Evolutionary conservation across 2,888 invertebrate species (phyloP), one percentile per base, ranked within the genome.

Genomic region (Phlogophora meticulosa): DNA sequence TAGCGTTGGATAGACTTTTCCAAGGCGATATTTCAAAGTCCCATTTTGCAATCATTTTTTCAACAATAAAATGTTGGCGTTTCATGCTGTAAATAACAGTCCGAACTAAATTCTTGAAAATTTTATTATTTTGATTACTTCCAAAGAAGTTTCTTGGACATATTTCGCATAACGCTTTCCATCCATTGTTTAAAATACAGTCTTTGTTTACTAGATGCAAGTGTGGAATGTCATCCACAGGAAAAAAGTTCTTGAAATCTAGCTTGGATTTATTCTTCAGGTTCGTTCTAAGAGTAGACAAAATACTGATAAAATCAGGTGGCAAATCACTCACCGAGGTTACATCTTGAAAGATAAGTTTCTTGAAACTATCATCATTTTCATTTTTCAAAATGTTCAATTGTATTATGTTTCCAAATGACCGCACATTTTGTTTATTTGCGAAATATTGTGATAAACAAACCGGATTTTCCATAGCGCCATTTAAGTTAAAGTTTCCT

Each of bases 371-470:
- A 9, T 72, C 51, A 15, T 72, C 45, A 40, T 85, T 84, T 56
- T 82, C 81, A 53, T 82, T 80, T 76, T 87, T 91, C n/a, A 91
- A 72, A 71, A 87, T 75, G 66, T 86, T 88, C 28, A 78, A 67
- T 79, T 90, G 89, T 22, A 93, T 45, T 76, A 93, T 78, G 81
- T 93, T 93, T 59, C 79, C 82, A 73, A 87, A 91, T 2, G 94
- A 93, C 63, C 95, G 86, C 43, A 93, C 84, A 82, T 94, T 93
- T 84, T 93, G 92, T 83, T 94, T 95, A 81, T 94, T 93, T 5
- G 89, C 86, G 78, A 95, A 95, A 76, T 90, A 85, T 71, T 92
- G 88, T 2, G 94, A 90, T 67, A 92, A 83, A 82, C 93, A 93
- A 62, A 92, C 64, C 0, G 89, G 86, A 13, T 45, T 66, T 55